Percentiles rank a stretch among this genome's conserved stretches.
These are phyloP conservation scores for Micrastur ruficollis DNA, from an alignment of 2,797 vertebrate species.

Conservation along the genomic window DNA sequence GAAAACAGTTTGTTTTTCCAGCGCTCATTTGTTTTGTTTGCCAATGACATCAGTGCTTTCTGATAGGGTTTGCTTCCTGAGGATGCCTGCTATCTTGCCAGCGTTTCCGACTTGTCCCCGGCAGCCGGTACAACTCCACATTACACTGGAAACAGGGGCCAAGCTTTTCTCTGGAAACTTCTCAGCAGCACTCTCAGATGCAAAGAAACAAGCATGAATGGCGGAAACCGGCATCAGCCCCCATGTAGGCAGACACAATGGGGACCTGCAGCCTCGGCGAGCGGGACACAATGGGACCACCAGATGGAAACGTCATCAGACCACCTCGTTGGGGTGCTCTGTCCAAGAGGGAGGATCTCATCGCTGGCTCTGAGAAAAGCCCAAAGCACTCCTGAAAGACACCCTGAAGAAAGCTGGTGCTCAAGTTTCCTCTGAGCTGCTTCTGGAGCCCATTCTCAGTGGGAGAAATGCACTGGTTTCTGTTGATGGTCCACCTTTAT, in stretches of 20 bases:
- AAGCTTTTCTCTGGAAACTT: constrained; percentile 49
- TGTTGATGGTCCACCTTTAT: neutral
- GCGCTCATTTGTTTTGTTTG: constrained; percentile 62
- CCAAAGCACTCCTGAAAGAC: neutral
- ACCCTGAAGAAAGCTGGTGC: neutral
- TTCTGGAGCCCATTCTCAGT: neutral
- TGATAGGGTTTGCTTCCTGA: constrained; percentile 62
- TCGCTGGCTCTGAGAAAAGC: neutral
- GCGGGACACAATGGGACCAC: neutral
- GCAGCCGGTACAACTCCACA: neutral
- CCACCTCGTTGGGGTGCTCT: neutral
- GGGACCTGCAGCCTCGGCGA: neutral
- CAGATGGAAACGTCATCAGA: neutral
- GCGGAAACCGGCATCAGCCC: neutral
- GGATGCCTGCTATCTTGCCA: constrained; percentile 67
- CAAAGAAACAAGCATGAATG: neutral
- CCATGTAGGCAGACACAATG: neutral
- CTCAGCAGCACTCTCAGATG: neutral
- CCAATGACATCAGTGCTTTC: constrained; percentile 62
- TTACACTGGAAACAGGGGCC: constrained; percentile 32
- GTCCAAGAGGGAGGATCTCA: neutral
- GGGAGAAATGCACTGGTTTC: neutral
- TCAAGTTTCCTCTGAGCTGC: neutral
- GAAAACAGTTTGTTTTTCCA: constrained; percentile 59
- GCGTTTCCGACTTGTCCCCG: constrained; percentile 64